A percentile compares a stretch with the other conserved stretches of the same genome.
phyloP scores from a whole-genome alignment of 92 coral and sea anemone species.

The Phenganax marumi region DNA sequence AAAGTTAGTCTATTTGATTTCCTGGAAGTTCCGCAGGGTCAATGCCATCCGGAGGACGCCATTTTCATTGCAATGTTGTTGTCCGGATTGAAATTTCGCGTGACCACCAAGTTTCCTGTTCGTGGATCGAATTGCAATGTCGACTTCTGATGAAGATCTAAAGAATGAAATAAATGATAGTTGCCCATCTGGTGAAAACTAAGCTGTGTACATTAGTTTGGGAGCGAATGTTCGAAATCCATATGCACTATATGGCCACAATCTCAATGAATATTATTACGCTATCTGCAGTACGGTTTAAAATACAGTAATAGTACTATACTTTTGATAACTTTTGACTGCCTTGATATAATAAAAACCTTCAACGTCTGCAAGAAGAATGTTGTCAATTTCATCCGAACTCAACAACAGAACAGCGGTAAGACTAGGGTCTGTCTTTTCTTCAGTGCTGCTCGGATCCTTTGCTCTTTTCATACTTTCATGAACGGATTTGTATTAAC shows the following conservation, averaged over 20 bases:
- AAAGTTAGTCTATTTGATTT: no score
- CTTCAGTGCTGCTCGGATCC: background rate
- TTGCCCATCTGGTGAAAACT: no score
- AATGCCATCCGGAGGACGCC: background rate
- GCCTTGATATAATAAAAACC: background rate
- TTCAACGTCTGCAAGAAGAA: conserved; percentile 8
- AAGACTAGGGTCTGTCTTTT: background rate
- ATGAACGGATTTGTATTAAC: background rate
- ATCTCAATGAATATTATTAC: no score
- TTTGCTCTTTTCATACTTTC: background rate
- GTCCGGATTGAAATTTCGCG: background rate
- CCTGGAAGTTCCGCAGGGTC: no score
- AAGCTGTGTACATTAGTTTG: no score
- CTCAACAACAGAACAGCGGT: background rate
- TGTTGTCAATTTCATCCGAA: background rate
- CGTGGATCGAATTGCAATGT: conserved; percentile 18
- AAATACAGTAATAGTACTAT: no score
- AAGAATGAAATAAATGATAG: no score
- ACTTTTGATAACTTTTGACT: no score
- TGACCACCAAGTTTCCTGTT: conserved; percentile 23
- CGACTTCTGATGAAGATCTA: no score
- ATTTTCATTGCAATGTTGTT: background rate
- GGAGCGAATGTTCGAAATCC: no score
- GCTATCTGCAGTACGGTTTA: no score
- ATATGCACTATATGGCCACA: no score